phyloP scores from a whole-genome alignment of 2,113 vertebrate species.

The Aramus guarauna region DNA sequence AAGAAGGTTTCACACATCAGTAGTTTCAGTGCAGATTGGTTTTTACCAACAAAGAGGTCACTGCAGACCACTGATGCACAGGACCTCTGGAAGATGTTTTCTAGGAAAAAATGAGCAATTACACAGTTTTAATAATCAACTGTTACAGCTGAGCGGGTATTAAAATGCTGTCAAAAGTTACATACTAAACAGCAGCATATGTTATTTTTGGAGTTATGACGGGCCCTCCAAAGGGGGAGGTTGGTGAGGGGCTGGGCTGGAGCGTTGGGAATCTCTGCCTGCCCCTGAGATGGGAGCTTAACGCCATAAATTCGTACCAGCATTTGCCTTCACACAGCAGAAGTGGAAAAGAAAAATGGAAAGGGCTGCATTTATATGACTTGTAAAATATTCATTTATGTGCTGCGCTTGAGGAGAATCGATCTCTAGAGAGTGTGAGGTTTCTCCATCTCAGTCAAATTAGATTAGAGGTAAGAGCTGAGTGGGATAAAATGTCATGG shows the following conservation, averaged over 20 bases:
- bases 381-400: slow-evolving; percentile 56
- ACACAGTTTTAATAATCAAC: not conserved
- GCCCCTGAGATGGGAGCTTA: not conserved
- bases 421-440: slow-evolving; percentile 21
- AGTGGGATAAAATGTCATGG: not conserved
- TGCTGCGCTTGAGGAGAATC: not conserved
- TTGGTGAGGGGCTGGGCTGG: not conserved
- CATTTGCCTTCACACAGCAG: not conserved
- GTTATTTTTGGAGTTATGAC: not conserved
- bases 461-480: not conserved
- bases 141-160: not conserved
- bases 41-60: not conserved
- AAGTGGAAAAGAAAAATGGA: not conserved
- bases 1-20: not conserved
- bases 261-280: rapidly evolving
- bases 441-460: slow-evolving; percentile 36
- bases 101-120: not conserved
- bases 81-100: not conserved
- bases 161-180: not conserved
- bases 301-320: rapidly evolving
- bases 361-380: slow-evolving; percentile 12
- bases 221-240: not conserved
- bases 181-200: not conserved
- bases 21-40: not conserved
- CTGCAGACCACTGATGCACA: not conserved